phyloP scores from a whole-genome alignment of 2,113 vertebrate species.

The Muntiacus muntjak region DNA sequence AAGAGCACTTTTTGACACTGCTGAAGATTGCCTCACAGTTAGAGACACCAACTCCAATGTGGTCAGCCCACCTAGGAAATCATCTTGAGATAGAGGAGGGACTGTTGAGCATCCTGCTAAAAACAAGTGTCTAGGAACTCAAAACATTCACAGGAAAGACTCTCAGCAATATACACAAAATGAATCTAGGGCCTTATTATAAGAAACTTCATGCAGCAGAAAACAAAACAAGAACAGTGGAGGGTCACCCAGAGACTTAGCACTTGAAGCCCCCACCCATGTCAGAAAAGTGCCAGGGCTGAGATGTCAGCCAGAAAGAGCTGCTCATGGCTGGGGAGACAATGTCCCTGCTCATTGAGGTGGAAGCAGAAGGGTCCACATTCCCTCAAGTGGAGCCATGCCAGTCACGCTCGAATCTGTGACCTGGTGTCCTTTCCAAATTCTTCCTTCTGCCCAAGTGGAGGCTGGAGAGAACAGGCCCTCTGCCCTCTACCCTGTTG shows the following conservation, averaged over 20 bases:
- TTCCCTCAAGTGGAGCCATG: not conserved
- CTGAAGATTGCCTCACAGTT: not conserved
- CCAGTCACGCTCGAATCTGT: not conserved
- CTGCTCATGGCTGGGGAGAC: not conserved
- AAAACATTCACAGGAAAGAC: not conserved
- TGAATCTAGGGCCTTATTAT: not conserved
- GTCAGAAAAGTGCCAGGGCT: not conserved
- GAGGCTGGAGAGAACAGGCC: not conserved
- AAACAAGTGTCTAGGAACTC: not conserved
- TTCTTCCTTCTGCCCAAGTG: not conserved
- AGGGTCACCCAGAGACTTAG: not conserved
- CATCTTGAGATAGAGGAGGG: not conserved
- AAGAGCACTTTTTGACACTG: not conserved
- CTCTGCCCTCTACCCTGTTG: not conserved
- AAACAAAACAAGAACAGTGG: not conserved
- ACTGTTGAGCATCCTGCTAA: not conserved
- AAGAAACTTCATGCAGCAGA: not conserved
- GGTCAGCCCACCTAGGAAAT: not conserved
- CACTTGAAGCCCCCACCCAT: accelerated
- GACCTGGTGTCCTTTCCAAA: not conserved
- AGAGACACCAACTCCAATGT: not conserved
- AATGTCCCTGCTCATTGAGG: not conserved
- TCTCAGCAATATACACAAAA: not conserved
- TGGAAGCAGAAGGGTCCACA: not conserved
- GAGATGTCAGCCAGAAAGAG: not conserved